Percentiles rank a stretch among this genome's conserved stretches.
These are phyloP conservation scores for Mactra quadrangularis DNA, from an alignment of 1,140 invertebrate species.

Conservation along the genomic window DNA sequence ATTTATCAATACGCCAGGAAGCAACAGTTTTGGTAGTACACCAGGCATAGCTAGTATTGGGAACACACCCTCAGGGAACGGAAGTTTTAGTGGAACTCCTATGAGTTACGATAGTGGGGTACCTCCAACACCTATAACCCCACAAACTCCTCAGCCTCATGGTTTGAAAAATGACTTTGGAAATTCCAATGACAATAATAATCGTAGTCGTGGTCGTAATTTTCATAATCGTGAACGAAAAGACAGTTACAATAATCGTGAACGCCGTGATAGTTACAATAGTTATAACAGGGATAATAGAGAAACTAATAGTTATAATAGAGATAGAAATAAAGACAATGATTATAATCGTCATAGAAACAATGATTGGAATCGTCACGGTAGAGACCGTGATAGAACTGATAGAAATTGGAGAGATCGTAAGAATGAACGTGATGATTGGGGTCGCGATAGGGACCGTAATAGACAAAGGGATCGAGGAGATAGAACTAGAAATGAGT, in stretches of 20 bases:
- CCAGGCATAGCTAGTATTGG: conserved; percentile 30
- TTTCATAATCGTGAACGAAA: conserved; percentile 27
- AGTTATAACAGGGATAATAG: conserved; percentile 25
- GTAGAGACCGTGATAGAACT: conserved; percentile 31
- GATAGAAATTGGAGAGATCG: conserved; percentile 61
- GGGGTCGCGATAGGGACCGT: conserved; percentile 36
- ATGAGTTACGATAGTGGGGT: conserved; percentile 57
- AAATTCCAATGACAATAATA: conserved; percentile 5
- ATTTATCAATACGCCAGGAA: conserved; percentile 31
- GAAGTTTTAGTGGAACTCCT: conserved; percentile 52
- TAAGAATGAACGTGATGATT: conserved; percentile 49
- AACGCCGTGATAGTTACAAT: conserved; percentile 45
- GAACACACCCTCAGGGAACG: conserved; percentile 17
- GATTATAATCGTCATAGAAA: conserved; percentile 48
- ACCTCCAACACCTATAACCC: conserved; percentile 31
- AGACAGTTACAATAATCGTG: conserved; percentile 42
- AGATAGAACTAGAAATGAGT: conserved; percentile 40
- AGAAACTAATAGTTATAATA: conserved; percentile 33
- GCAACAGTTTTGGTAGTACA: conserved; percentile 15
- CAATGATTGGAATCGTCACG: conserved; percentile 53
- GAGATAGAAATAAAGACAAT: conserved; percentile 50
- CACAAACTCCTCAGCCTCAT: conserved; percentile 38
- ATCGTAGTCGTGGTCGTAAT: conserved; percentile 15
- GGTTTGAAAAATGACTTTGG: conserved; percentile 25
- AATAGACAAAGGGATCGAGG: conserved; percentile 60